Conservation (phyloP, 2,113 vertebrate genomes). For the Crotalus helleri region DNA sequence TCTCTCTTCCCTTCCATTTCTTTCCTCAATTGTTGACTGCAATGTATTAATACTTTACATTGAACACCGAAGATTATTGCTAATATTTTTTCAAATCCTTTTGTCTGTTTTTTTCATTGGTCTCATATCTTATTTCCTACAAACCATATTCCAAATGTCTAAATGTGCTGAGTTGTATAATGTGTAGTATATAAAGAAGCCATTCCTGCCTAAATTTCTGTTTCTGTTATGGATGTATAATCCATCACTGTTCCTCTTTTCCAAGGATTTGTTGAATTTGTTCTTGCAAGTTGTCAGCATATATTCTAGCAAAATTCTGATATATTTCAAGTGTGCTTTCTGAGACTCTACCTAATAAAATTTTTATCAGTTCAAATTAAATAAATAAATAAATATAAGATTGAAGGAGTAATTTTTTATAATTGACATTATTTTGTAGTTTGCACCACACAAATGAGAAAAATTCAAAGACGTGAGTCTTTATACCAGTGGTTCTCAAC, state of each 20-base stretch:
- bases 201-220: not conserved
- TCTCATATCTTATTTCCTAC: not conserved
- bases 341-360: not conserved
- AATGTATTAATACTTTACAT: not conserved
- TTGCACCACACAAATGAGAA: not conserved
- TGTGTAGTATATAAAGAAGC: not conserved
- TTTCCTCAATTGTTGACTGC: not conserved
- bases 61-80: not conserved
- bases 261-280: not conserved
- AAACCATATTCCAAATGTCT: not conserved
- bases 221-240: not conserved
- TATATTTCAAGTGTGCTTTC: not conserved
- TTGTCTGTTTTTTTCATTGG: not conserved
- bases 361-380: not conserved
- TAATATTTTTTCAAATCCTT: not conserved
- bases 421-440: constrained; percentile 8
- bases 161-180: not conserved
- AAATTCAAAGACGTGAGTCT: not conserved
- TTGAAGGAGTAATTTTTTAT: constrained; percentile 13
- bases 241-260: not conserved
- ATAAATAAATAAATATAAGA: not conserved
- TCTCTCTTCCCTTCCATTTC: not conserved
- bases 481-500: not conserved
- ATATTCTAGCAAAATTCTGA: not conserved
- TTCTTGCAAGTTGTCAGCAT: not conserved